Base-by-base conservation (phyloP, 2,113 vertebrate genomes). In the Synodontis membranacea region DNA sequence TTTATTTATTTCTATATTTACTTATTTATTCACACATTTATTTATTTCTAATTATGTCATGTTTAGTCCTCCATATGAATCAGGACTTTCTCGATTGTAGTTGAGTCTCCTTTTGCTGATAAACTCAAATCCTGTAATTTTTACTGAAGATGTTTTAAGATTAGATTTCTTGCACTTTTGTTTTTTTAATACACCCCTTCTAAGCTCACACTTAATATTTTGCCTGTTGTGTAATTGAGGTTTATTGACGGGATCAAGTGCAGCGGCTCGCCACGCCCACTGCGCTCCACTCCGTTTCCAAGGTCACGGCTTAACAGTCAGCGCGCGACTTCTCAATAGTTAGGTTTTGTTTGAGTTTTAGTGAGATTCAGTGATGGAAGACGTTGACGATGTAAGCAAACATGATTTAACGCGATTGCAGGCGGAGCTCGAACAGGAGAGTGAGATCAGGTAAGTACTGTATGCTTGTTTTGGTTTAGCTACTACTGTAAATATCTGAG, bases 371-470 rank as follows among this genome's bases (percentile, higher is more conserved):
- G 66, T 90, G 89, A 88, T 82, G 39, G 90, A 44, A 90, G 88
- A 91, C 0, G 28, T 15, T 5, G 93, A 93, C 76, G 86, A 93
- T 79, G 86, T 84, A 52, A 84, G 68, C 75, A 92, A 89, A 50
- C 85, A 90, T 44, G 92, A 92, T 12, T 2, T 89, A 66, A 19
- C 80, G 0, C 90, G 88, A 0, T 90, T 95, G 56, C 92, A 80
- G 81, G 84, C 86, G 0, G 93, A 95, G 25, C 88, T 94, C 0
- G 88, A 92, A 25, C 91, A 95, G 8, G 94, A 95, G 87, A 91
- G 44, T n/a, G 92, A 94, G 19, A 82, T 90, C 0, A 94, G 87
- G 95, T 95, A 88, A 92, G 94, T 92, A 10, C 52, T 54, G n/a
- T n/a, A 42, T 37, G 39, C 21, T 60, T 5, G 46, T 75, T 2